phyloP scores from a whole-genome alignment of 2,888 invertebrate genomes.

The Cataglyphis livida region DNA sequence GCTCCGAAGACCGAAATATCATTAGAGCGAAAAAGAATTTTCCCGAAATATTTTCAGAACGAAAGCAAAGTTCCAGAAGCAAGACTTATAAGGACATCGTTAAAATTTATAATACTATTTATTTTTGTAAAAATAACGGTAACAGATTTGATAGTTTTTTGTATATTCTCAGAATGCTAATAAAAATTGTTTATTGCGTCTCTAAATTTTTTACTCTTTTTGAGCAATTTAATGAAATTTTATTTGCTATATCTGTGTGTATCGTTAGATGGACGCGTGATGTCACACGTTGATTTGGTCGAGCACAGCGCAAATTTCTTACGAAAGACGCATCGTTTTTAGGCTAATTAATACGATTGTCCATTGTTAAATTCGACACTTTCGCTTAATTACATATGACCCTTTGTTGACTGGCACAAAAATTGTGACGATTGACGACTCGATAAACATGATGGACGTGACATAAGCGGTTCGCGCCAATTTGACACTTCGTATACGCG shows the following conservation, averaged over 20 bases:
- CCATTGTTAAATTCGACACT: neutral
- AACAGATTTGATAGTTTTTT: neutral
- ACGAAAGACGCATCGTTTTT: no score
- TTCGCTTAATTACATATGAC: neutral
- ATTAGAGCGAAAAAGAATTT: neutral
- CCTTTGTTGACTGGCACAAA: neutral
- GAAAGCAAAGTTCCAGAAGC: neutral
- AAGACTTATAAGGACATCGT: neutral
- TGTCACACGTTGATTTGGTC: no score
- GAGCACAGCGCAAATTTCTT: no score
- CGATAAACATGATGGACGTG: neutral
- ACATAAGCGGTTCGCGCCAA: neutral
- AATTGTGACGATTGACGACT: neutral
- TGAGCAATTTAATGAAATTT: neutral
- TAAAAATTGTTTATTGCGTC: neutral
- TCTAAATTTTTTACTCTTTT: neutral
- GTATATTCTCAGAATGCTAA: neutral
- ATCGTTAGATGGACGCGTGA: no score
- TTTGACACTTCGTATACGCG: neutral
- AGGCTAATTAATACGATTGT: neutral
- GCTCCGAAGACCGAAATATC: slow-evolving; percentile 29
- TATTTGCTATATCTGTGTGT: neutral
- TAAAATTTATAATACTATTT: neutral
- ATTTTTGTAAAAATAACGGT: neutral
- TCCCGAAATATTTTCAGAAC: neutral